Conservation (phyloP, 2,797 vertebrate genomes). For the Sebastes flavidus region DNA sequence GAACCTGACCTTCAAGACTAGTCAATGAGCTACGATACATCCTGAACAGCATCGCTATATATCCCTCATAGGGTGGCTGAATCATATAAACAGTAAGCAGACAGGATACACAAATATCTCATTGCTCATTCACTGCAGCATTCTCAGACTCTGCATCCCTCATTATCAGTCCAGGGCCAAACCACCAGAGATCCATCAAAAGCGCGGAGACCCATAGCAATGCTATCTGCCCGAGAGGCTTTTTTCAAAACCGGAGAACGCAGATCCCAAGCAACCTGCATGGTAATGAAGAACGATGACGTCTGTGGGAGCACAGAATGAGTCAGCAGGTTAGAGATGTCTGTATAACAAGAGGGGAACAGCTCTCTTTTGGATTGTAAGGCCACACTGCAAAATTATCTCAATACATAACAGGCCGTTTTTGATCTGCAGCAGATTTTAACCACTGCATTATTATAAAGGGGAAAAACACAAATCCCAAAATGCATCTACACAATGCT, state of each 20-base stretch:
- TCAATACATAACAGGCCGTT: neutral
- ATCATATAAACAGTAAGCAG: neutral
- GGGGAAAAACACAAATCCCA: neutral
- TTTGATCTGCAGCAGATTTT: neutral
- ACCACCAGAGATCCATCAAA: conserved; percentile 29
- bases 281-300: conserved; percentile 32
- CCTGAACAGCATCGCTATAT: neutral
- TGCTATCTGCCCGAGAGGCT: neutral
- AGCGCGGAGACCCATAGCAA: neutral
- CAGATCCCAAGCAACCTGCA: conserved; percentile 36
- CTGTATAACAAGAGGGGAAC: neutral
- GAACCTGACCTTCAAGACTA: conserved; percentile 40
- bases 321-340: conserved; percentile 50
- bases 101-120: neutral
- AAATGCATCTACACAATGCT: neutral
- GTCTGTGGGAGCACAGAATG: conserved; percentile 29
- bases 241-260: conserved; percentile 10
- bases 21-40: conserved; percentile 1
- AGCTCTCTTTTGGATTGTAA: neutral
- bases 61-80: neutral
- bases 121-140: conserved; percentile 21
- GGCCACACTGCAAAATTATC: neutral
- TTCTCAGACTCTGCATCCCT: neutral
- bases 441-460: neutral
- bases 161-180: conserved; percentile 19